Evolutionary conservation across 2,113 vertebrate species (phyloP), one percentile per base, ranked within the genome.

Genomic region (Anolis carolinensis): DNA sequence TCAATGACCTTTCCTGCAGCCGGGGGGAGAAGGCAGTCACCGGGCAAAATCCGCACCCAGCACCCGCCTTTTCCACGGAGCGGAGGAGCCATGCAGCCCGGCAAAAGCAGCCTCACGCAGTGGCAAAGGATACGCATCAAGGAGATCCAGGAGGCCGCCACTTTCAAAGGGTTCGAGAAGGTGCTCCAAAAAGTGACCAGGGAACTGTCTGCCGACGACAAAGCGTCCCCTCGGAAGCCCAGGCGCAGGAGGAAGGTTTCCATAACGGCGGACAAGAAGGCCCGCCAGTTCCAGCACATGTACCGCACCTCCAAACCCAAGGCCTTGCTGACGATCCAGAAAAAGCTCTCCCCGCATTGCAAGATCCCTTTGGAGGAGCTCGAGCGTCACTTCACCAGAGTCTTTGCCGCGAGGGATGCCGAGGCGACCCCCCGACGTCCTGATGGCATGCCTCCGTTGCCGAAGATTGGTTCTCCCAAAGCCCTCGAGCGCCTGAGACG

Each of bases 401-500:
- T 18, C 5, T 59, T 73, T 2, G 14, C 2, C 1, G 1, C 5
- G 1, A 25, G 62, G 25, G 32, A 30, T 1, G 25, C 16, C 2
- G 21, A 5, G 1, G 85, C 85, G 5, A 1, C 1, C 76, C 70
- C 83, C 87, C 93, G 81, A 85, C 55, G 75, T 18, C 77, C 86
- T 16, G 1, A 27, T 78, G 93, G 92, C 93, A 76, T 94, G 94
- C 89, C 44, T 92, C 89, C 78, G 83, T 74, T 85, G 86, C 87
- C 79, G 16, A 39, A 86, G 88, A 90, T 80, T 92, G 91, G 89
- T 92, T 89, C 80, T 30, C 79, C 88, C 92, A 10, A 4, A 91
- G 93, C 92, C 95, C 90, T 91, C 90, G 94, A 96, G 95, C 94
- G 11, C 25, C 65, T 68, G 65, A 30, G 23, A 2, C 8, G 95